These are phyloP conservation scores for Chloropsis hardwickii DNA, from an alignment of 2,113 vertebrate species.

Conservation along the genomic window DNA sequence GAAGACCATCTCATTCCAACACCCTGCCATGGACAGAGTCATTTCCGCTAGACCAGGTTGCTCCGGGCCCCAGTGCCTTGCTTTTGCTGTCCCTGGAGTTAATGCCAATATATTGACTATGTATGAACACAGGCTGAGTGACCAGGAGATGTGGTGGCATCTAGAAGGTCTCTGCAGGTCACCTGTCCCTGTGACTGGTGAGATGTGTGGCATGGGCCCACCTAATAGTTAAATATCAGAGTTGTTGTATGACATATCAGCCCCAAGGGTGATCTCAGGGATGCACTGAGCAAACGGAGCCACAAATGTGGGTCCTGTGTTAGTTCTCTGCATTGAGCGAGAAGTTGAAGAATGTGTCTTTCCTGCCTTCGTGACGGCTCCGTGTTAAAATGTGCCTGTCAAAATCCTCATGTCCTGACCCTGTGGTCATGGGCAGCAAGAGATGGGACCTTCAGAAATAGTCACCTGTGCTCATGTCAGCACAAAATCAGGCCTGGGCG, in stretches of 20 bases:
- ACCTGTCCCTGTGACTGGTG: accelerated
- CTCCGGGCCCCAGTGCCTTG: not conserved
- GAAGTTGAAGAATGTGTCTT: not conserved
- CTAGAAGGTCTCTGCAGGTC: not conserved
- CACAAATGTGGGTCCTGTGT: not conserved
- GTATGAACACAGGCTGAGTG: accelerated
- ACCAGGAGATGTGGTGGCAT: not conserved
- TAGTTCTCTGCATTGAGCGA: accelerated
- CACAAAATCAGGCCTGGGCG: not conserved
- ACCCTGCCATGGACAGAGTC: not conserved
- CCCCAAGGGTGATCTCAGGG: not conserved
- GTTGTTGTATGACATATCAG: not conserved
- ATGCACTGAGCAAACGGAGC: accelerated
- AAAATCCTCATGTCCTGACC: not conserved
- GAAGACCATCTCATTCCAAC: not conserved
- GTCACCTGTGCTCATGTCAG: not conserved
- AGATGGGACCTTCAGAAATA: not conserved
- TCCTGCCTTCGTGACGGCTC: accelerated
- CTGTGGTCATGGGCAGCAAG: accelerated
- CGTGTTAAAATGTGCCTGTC: accelerated
- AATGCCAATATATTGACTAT: not conserved
- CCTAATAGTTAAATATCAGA: not conserved
- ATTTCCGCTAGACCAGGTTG: not conserved
- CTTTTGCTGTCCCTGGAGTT: not conserved
- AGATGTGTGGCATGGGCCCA: accelerated